Evolutionary conservation across 2,888 invertebrate genomes (phyloP).

Genomic region (Nymphalis c-album): DNA sequence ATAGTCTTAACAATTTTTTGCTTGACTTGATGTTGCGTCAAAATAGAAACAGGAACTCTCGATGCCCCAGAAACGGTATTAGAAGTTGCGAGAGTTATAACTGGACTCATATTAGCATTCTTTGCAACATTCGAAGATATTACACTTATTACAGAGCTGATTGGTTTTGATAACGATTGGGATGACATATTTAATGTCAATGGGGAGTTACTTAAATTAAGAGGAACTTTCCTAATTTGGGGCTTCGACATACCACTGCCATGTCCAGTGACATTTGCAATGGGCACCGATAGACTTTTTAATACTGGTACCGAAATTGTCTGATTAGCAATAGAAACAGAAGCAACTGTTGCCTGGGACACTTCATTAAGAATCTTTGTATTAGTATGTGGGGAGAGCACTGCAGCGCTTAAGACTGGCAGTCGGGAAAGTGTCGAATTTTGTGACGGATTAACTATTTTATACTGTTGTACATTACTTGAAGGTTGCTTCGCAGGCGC

Average conservation of each 20-base stretch:
- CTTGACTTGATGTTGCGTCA: slow-evolving; percentile 76
- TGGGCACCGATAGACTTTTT: slow-evolving; percentile 69
- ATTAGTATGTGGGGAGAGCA: slow-evolving; percentile 67
- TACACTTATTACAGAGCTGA: slow-evolving; percentile 75
- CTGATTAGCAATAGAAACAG: slow-evolving; percentile 77
- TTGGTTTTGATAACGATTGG: slow-evolving; percentile 64
- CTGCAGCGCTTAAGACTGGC: slow-evolving; percentile 64
- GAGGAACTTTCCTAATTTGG: slow-evolving; percentile 66
- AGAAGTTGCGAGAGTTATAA: slow-evolving; percentile 66
- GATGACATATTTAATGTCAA: slow-evolving; percentile 65
- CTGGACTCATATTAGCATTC: slow-evolving; percentile 63
- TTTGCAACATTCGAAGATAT: slow-evolving; percentile 73
- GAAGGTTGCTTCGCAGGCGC: slow-evolving; percentile 70
- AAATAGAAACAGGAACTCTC: slow-evolving; percentile 70
- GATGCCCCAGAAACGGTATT: slow-evolving; percentile 55
- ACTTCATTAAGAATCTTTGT: slow-evolving; percentile 79
- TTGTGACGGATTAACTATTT: slow-evolving; percentile 64
- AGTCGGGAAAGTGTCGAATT: slow-evolving; percentile 60
- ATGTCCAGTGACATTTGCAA: slow-evolving; percentile 56
- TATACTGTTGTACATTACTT: slow-evolving; percentile 70
- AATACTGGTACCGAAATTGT: slow-evolving; percentile 77
- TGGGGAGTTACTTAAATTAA: slow-evolving; percentile 64
- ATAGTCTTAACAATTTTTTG: slow-evolving; percentile 78
- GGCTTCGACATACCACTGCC: slow-evolving; percentile 50
- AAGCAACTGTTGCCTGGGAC: slow-evolving; percentile 81